These are phyloP conservation scores for Oreochromis niloticus DNA, from an alignment of 2,113 vertebrate genomes.

Conservation along the genomic window DNA sequence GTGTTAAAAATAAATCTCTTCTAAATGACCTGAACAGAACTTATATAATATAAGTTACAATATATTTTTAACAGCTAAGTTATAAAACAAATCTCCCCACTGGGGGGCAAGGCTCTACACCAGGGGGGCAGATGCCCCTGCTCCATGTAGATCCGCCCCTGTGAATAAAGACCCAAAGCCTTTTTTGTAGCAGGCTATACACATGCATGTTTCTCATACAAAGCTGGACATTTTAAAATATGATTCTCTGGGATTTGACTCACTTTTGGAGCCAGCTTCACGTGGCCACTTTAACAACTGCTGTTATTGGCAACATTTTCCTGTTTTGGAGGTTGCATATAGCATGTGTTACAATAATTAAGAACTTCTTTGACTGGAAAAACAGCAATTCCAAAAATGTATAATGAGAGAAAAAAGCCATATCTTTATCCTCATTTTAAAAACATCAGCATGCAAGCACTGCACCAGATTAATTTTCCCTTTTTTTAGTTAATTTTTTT, in stretches of 20 bases:
- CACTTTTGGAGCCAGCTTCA: background rate
- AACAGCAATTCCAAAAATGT: background rate
- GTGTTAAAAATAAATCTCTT: background rate
- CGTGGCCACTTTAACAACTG: background rate
- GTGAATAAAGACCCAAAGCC: background rate
- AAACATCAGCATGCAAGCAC: background rate
- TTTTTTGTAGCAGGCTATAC: no score
- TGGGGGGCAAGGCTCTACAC: no score
- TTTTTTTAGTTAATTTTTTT: background rate
- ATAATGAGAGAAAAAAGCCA: background rate
- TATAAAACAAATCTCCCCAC: background rate
- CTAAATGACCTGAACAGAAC: background rate
- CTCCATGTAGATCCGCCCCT: no score
- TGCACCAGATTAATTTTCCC: background rate
- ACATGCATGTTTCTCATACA: background rate
- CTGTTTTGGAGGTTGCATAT: background rate
- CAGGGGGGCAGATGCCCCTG: no score
- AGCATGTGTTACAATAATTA: background rate
- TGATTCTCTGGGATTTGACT: background rate
- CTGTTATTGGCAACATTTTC: background rate
- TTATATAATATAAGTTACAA: background rate
- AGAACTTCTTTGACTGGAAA: background rate
- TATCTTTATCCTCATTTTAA: background rate
- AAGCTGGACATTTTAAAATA: background rate
- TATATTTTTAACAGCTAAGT: background rate